Percentiles rank a stretch among this genome's conserved stretches.
Evolutionary conservation across 2,888 invertebrate genomes (phyloP).

Genomic region (Agapostemon virescens): DNA sequence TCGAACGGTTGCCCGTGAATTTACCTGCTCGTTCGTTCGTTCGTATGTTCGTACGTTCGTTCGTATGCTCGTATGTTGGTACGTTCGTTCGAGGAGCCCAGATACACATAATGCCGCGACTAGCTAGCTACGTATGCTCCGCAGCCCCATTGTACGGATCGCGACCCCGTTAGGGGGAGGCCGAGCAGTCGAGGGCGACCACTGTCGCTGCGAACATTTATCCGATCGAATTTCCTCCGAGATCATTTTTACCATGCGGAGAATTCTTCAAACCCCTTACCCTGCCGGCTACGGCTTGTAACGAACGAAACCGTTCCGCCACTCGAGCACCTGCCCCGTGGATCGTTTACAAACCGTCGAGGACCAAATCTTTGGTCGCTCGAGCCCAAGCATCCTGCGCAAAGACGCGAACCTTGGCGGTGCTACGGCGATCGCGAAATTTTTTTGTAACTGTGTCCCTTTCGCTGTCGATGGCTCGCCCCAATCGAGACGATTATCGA

Average conservation of each 20-base stretch:
- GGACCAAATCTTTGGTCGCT: background rate
- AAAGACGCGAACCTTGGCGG: background rate
- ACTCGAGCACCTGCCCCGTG: background rate
- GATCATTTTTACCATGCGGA: slow-evolving; percentile 38
- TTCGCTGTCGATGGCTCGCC: background rate
- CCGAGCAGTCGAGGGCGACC: slow-evolving; percentile 58
- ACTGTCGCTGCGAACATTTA: slow-evolving; percentile 53
- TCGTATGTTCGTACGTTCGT: slow-evolving; percentile 20
- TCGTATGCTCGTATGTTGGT: slow-evolving; percentile 11
- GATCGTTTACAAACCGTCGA: background rate
- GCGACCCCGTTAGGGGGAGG: slow-evolving; percentile 34
- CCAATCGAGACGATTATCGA: too few relatives aligned
- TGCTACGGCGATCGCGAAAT: too few relatives aligned
- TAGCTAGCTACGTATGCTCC: slow-evolving; percentile 40
- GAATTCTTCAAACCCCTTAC: slow-evolving; percentile 9
- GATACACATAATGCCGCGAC: slow-evolving; percentile 62
- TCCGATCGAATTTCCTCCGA: slow-evolving; percentile 55
- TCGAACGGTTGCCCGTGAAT: slow-evolving; percentile 59
- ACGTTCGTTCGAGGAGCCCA: slow-evolving; percentile 60
- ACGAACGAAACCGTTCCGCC: slow-evolving; percentile 1
- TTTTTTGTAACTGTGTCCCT: background rate
- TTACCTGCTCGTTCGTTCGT: slow-evolving; percentile 55
- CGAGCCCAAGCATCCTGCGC: background rate
- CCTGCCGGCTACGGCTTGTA: background rate
- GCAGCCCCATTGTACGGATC: slow-evolving; percentile 51